These are phyloP conservation scores for Drosophila punjabiensis DNA, from an alignment of 1,140 invertebrate genomes.

Conservation along the genomic window DNA sequence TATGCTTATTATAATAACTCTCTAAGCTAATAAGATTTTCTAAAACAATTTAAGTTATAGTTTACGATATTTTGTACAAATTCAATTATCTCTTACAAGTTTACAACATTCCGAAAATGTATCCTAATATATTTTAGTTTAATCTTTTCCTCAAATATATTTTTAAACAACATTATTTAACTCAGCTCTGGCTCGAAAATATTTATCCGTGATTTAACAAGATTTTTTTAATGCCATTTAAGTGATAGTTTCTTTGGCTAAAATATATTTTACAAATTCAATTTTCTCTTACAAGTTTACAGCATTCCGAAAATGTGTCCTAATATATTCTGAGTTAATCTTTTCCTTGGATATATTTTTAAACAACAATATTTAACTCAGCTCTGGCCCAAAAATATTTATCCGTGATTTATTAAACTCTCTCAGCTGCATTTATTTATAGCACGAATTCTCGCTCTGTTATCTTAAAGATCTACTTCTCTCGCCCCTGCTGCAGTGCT, in stretches of 20 bases:
- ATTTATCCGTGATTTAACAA: no score
- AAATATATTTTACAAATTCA: no score
- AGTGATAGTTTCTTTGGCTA: no score
- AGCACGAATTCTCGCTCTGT: slow-evolving; percentile 31
- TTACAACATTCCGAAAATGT: not conserved
- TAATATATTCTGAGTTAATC: not conserved
- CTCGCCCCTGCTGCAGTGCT: slow-evolving; percentile 36
- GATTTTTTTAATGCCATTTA: not conserved
- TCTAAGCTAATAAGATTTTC: not conserved
- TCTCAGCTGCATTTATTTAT: slow-evolving; percentile 41
- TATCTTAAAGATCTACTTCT: slow-evolving; percentile 61
- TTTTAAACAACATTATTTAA: no score
- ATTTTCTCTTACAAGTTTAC: not conserved
- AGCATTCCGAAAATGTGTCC: not conserved
- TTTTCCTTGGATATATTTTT: not conserved
- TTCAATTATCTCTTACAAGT: no score
- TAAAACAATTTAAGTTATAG: no score
- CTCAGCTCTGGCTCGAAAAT: no score
- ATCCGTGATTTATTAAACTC: slow-evolving; percentile 39
- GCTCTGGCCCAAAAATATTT: slow-evolving; percentile 31
- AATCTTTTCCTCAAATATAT: no score
- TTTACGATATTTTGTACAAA: not conserved
- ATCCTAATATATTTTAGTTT: not conserved
- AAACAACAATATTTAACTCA: slow-evolving; percentile 14
- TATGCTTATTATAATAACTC: not conserved